Evolutionary conservation across 2,797 vertebrate genomes (phyloP), one percentile per base, ranked within the genome.

Genomic region (Anabacerthia variegaticeps): DNA sequence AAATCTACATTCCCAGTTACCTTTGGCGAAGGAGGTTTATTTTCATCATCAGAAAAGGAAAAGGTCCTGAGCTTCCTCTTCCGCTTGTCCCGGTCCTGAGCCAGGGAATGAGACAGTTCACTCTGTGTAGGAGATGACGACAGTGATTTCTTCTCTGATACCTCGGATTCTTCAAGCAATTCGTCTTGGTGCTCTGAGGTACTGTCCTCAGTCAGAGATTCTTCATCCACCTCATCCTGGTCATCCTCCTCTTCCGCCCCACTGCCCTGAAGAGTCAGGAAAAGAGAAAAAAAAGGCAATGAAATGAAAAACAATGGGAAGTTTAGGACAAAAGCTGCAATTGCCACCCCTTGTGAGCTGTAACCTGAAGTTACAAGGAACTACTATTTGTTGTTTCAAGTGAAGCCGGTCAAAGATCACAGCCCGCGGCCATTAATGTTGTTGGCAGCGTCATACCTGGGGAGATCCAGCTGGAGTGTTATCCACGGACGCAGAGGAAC

Each of bases 391-490:
- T 6, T 36, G 23, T 44, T 88, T 72, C 46, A 73, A 83, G 83
- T 4, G 43, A 44, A 91, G 75, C 62, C 23, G 23, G 21, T 34
- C 6, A 6, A 69, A 73, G 73, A 52, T n/a, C 43, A 32, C 55
- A 52, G 3, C 39, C 30, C 1, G 0, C 21, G 28, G 2, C 41
- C 8, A 3, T 4, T 34, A 46, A 51, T 6, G 1, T 0, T 77
- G 56, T 14, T 77, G 62, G 51, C 73, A 72, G 55, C 18, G 37
- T 72, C 92, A 6, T 98, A 99, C 99, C 99, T 99, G 99, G 88
- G 99, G 99, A 88, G 99, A 99, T 28, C 99, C 99, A 26, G 98
- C 99, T n/a, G 99, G 99, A 6, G 99, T 99, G 97, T 99, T 99
- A 97, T 99, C 99, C 75, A 99, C 98, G 2, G 99, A 99, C 14